Base-by-base conservation (phyloP, 2,888 invertebrate species). In the Labia minor region DNA sequence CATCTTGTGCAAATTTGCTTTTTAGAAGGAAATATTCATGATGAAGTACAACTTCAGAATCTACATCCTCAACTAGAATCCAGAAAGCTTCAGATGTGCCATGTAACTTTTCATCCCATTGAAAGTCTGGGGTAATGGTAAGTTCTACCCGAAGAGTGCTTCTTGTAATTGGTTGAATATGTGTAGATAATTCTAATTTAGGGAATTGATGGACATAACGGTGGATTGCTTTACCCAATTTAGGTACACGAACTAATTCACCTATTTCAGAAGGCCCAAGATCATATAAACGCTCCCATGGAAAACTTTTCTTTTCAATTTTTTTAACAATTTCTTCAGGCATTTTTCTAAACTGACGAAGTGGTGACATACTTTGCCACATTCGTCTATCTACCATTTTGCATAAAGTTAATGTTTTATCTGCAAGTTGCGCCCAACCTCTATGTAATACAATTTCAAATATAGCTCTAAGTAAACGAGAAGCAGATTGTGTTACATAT, bases 361-460 rank as follows among this genome's bases (percentile, higher is more conserved):
- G 80, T 1, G 99, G 99, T 1, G 95, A 96, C 96, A 99, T 96
- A 0, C 96, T 96, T 77, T 98, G 97, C 99, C 99, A 99, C 96
- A 98, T 97, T 33, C 98, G 83, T 0, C 95, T 85, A 77, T 98
- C 96, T 69, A 99, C 95, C 98, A 99, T 99, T 79, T 99, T 99
- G 79, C 97, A 97, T 4, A 99, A 82, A 0, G 95, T 89, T 18
- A 99, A 78, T 0, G 95, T 89, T 77, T 98, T 99, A 76, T 98
- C 97, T 0, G 96, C 94, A 66, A 99, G 77, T 74, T 97, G 96
- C 0, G 99, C 99, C 99, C 99, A 99, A 14, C 98, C 92, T 33
- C 90, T 78, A 75, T 80, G 84, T n/a, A 63, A 1, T 6, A 61
- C 84, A 69, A 99, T 98, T 81, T 99, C 99, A 77, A 89, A 98